Evolutionary conservation across 2,797 vertebrate species (phyloP).

Genomic region (Cygnus olor): DNA sequence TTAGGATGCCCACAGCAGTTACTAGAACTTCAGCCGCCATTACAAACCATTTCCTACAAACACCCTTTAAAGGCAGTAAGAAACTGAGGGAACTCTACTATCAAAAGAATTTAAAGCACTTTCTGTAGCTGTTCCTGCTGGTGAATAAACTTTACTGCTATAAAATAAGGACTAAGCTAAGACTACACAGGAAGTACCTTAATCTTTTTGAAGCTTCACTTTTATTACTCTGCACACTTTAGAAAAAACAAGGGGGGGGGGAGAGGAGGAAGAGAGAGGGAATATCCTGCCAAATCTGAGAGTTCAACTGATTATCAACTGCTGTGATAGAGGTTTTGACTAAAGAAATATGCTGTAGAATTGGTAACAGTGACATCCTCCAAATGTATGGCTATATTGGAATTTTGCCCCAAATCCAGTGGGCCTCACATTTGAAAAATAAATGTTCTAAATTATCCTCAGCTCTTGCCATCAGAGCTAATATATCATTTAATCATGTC

Average conservation of each 20-base stretch:
- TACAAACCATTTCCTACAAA: background rate
- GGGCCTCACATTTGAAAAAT: background rate
- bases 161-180: background rate
- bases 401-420: background rate
- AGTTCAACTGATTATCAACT: background rate
- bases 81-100: background rate
- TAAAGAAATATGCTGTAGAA: background rate
- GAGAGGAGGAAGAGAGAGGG: background rate
- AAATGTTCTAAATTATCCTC: background rate
- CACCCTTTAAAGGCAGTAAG: no score
- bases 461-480: background rate
- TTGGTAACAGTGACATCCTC: background rate
- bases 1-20: background rate
- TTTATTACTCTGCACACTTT: background rate
- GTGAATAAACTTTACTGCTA: background rate
- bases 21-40: background rate
- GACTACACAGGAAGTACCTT: background rate
- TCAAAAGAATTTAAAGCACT: background rate
- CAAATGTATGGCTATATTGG: accelerated
- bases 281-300: background rate
- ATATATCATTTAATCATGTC: background rate
- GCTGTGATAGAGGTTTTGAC: background rate
- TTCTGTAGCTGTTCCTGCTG: background rate
- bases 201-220: background rate
- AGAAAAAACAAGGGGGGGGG: background rate